These are phyloP conservation scores for Drosophila multiciliata DNA, from an alignment of 2,888 invertebrate species.

Conservation along the genomic window DNA sequence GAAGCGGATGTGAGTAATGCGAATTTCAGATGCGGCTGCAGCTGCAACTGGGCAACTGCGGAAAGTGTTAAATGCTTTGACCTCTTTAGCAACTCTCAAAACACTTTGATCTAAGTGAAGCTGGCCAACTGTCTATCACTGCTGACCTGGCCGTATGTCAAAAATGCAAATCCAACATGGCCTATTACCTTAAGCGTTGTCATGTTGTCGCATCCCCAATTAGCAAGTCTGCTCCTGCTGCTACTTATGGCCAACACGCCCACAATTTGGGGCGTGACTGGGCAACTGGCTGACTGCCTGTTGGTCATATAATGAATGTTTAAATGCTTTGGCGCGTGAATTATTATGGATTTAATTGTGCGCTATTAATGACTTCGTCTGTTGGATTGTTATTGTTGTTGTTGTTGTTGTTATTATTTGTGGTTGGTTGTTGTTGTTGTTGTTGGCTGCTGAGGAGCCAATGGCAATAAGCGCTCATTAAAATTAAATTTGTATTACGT, in stretches of 20 bases:
- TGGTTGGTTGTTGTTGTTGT: constrained; percentile 8
- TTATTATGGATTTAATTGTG: constrained; percentile 75
- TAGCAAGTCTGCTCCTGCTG: constrained; percentile 15
- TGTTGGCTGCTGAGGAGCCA: constrained; percentile 11
- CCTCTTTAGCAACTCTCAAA: background rate
- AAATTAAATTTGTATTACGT: constrained; percentile 70
- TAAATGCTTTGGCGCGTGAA: constrained; percentile 67
- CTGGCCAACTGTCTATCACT: background rate
- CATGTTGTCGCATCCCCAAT: constrained; percentile 22
- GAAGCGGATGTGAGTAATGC: constrained; percentile 53
- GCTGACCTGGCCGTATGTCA: constrained; percentile 45
- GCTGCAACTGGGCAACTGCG: background rate
- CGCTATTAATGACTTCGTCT: constrained; percentile 62
- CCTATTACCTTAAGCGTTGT: constrained; percentile 59
- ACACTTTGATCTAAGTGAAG: background rate
- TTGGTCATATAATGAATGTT: constrained; percentile 62
- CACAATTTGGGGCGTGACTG: constrained; percentile 20
- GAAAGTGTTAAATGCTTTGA: constrained; percentile 52
- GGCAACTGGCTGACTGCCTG: constrained; percentile 22
- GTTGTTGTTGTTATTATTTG: constrained; percentile 12
- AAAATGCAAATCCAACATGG: constrained; percentile 71
- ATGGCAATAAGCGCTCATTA: constrained; percentile 69
- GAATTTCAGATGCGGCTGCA: constrained; percentile 10
- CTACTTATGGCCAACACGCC: constrained; percentile 22
- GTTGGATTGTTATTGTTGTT: constrained; percentile 4